phyloP scores from a whole-genome alignment of 2,797 vertebrate genomes.

The Hafferia zeledoni region DNA sequence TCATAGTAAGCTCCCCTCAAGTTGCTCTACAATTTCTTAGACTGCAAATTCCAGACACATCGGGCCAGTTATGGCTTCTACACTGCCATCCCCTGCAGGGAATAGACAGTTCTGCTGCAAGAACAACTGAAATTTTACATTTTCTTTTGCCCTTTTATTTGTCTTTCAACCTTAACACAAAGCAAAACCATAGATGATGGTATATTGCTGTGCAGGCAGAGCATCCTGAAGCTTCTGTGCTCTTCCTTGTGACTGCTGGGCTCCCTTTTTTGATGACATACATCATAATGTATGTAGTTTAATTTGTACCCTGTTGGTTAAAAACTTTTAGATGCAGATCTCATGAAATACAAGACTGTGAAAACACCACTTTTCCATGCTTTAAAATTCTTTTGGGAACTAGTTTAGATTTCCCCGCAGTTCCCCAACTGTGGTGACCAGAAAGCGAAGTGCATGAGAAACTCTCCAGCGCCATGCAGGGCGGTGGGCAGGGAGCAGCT shows the following conservation, averaged over 20 bases:
- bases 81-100: background rate
- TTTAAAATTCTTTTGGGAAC: background rate
- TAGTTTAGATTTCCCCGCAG: background rate
- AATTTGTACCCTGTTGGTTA: background rate
- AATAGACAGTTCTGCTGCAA: background rate
- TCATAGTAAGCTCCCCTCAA: background rate
- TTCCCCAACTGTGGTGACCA: background rate
- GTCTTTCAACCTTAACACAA: background rate
- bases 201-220: rapidly evolving
- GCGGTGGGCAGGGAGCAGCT: background rate
- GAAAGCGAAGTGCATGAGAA: background rate
- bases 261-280: rapidly evolving
- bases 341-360: background rate
- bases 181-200: background rate
- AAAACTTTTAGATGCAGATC: background rate
- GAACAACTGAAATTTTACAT: rapidly evolving
- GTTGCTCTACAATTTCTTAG: background rate
- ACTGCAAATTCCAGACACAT: background rate
- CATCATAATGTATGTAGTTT: background rate
- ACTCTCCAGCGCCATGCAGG: background rate
- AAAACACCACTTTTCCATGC: background rate
- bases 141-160: background rate
- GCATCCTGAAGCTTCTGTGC: background rate
- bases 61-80: background rate
- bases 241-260: rapidly evolving